Conservation (phyloP, 2,888 invertebrate genomes). For the Leucophenga montana region DNA sequence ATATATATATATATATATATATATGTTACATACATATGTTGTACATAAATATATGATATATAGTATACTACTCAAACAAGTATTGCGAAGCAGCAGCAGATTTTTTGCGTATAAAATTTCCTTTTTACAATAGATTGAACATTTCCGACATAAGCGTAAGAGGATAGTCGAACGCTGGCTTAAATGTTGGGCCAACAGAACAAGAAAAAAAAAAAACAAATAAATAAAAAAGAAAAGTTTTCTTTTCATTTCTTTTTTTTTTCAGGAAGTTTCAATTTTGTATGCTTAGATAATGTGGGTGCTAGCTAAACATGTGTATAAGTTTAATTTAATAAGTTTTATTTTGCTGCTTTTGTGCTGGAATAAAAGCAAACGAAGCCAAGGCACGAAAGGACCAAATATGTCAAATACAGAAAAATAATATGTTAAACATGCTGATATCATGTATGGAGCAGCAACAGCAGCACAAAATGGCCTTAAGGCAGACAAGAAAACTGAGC, state of each 20-base stretch:
- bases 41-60: no score
- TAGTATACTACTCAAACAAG: no score
- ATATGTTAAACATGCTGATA: constrained; percentile 61
- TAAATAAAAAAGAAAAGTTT: constrained; percentile 34
- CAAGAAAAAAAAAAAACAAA: constrained; percentile 28
- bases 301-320: constrained; percentile 58
- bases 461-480: constrained; percentile 28
- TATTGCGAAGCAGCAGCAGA: constrained; percentile 12
- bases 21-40: no score
- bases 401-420: constrained; percentile 35
- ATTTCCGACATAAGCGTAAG: constrained; percentile 46
- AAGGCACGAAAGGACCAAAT: neutral
- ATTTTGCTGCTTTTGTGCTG: constrained; percentile 19
- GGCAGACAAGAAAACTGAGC: constrained; percentile 19
- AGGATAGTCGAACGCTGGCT: neutral
- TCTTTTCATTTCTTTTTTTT: neutral
- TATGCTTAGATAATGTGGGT: neutral
- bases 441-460: no score
- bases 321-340: constrained; percentile 66
- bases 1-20: no score
- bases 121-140: constrained; percentile 64
- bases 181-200: neutral
- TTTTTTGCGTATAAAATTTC: constrained; percentile 54
- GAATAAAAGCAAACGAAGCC: no score
- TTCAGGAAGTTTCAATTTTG: neutral